phyloP scores from a whole-genome alignment of 1,140 invertebrate species.

The Drosophila truncata region DNA sequence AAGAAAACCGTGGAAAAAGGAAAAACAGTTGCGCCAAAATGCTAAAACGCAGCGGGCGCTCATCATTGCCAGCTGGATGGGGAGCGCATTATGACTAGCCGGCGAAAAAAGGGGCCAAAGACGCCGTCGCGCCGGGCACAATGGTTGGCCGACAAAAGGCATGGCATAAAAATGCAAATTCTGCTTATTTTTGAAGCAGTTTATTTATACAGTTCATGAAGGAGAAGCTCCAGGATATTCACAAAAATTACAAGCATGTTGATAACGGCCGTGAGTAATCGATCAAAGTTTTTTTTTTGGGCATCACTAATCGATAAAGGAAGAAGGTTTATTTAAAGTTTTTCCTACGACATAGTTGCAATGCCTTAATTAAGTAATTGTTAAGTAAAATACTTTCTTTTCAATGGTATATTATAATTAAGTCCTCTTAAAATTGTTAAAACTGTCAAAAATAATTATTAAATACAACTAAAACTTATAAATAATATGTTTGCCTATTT shows the following conservation, averaged over 20 bases:
- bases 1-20: neutral
- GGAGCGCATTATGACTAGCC: slow-evolving; percentile 23
- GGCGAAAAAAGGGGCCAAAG: slow-evolving; percentile 3
- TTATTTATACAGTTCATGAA: slow-evolving; percentile 33
- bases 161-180: slow-evolving; percentile 45
- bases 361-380: too few species aligned
- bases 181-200: slow-evolving; percentile 32
- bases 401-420: too few species aligned
- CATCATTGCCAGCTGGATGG: slow-evolving; percentile 51
- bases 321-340: neutral
- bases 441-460: too few species aligned
- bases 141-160: slow-evolving; percentile 32
- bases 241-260: slow-evolving; percentile 15
- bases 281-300: neutral
- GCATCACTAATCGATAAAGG: neutral
- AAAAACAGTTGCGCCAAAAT: slow-evolving; percentile 71
- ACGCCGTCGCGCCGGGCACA: slow-evolving; percentile 19
- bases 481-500: too few species aligned
- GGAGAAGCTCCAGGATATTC: slow-evolving; percentile 2
- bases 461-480: too few species aligned
- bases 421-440: too few species aligned
- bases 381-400: neutral
- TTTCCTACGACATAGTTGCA: too few species aligned
- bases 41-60: slow-evolving; percentile 74
- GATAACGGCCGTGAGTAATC: slow-evolving; percentile 11